Percentiles rank a stretch among this genome's conserved stretches.
Conservation (phyloP, 37 sponge, comb jelly and placozoan species). For the Mnemiopsis leidyi region DNA sequence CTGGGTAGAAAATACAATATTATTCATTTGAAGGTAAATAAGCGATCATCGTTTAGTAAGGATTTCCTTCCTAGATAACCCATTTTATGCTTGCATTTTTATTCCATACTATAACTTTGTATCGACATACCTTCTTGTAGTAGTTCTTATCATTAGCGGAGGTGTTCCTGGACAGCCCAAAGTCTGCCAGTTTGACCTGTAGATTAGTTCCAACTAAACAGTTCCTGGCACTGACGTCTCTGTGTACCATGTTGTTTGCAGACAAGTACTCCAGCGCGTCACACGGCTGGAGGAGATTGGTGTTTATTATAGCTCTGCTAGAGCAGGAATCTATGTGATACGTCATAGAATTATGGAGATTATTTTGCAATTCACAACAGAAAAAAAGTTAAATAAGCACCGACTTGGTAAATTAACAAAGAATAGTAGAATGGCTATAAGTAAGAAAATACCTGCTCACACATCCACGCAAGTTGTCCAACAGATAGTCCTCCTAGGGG, state of each 20-base stretch:
- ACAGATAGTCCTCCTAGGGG: not conserved
- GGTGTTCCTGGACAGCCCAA: constrained; percentile 37
- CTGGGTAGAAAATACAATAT: too few relatives aligned
- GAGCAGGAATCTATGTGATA: too few relatives aligned
- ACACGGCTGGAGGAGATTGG: constrained; percentile 17
- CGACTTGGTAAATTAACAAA: not conserved
- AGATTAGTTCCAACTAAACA: not conserved
- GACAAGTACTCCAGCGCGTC: not conserved
- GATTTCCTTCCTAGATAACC: too few relatives aligned
- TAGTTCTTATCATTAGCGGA: not conserved
- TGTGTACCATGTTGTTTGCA: not conserved
- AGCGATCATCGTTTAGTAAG: too few relatives aligned
- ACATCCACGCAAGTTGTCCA: not conserved
- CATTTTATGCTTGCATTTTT: too few relatives aligned
- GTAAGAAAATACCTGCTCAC: not conserved
- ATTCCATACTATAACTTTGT: too few relatives aligned
- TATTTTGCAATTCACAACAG: too few relatives aligned
- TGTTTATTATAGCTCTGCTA: too few relatives aligned
- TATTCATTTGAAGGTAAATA: too few relatives aligned
- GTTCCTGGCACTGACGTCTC: constrained; percentile 54
- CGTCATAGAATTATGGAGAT: too few relatives aligned
- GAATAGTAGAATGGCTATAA: too few relatives aligned
- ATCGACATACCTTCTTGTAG: constrained; percentile 38
- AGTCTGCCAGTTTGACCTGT: constrained; percentile 32
- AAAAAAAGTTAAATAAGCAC: too few relatives aligned